Base-by-base conservation (phyloP, 2,888 invertebrate species). In the Stenchaetothrips biformis region DNA sequence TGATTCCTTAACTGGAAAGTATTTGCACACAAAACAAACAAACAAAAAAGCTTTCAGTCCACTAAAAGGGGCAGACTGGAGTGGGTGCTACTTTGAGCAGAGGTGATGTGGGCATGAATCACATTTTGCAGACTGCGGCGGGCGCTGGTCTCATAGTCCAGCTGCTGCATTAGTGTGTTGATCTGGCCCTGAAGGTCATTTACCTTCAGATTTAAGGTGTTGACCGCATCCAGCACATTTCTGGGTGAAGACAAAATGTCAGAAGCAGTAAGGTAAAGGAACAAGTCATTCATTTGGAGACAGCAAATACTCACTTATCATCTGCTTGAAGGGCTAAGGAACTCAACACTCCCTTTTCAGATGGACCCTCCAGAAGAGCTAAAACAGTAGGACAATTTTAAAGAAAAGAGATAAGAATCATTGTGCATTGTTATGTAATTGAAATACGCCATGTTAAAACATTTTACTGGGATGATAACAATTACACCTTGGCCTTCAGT, bases 161-260 rank as follows among this genome's bases (percentile, higher is more conserved):
- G 86, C 84, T 92, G 92, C 82, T 89, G 87, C 81, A 89, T 89
- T 81, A 92, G 86, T 83, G 89, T 88, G 82, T 88, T 88, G 83
- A 93, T 89, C 86, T 91, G 90, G 82, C 88, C 85, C 85, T 91
- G 91, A 83, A 94, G 87, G 81, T 90, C 89, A 84, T 90, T 90
- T 83, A 95, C 89, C 87, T 94, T 92, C 85, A 92, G 92, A 86
- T 92, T 93, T 84, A 95, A 87, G 82, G 92, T 90, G 88, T 93
- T 92, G 83, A 95, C 93, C 81, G 94, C 92, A 84, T 94, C 92
- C 87, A 94, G 92, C 84, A 94, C 87, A 84, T 91, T 92, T 86
- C 93, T 92, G 85, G 84, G 87, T 87, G 79, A 86, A 85, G 18
- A 86, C 85, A 87, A 80, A 89, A 89, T 84, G 37, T 37, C 37